phyloP scores from a whole-genome alignment of 2,113 vertebrate species.

The Zeus faber region DNA sequence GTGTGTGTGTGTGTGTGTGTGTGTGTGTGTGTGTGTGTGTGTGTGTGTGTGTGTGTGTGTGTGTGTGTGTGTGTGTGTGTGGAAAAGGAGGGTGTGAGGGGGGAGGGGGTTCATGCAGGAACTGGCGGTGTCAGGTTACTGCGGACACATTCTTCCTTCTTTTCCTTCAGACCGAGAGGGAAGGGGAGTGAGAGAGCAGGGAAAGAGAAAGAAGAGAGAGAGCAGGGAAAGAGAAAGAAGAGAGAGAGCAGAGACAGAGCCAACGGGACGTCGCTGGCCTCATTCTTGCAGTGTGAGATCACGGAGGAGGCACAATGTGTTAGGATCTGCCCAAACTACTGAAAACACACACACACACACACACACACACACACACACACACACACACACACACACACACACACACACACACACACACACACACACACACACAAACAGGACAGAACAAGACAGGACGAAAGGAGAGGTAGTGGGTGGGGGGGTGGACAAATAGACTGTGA shows the following conservation, averaged over 20 bases:
- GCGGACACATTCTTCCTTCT: conserved; percentile 43
- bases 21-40: background rate
- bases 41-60: background rate
- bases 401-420: background rate
- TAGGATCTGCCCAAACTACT: conserved; percentile 37
- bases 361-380: background rate
- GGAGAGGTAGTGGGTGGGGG: background rate
- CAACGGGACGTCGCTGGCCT: conserved; percentile 52
- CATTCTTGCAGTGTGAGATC: conserved; percentile 69
- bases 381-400: background rate
- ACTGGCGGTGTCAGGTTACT: conserved; percentile 70
- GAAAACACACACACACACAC: conserved; percentile 10
- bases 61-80: background rate
- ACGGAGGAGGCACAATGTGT: conserved; percentile 57
- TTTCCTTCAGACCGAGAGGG: conserved; percentile 27
- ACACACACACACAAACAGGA: conserved; percentile 24
- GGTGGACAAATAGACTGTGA: background rate
- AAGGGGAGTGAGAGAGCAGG: conserved; percentile 4
- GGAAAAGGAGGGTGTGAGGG: conserved; percentile 27
- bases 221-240: conserved; percentile 17
- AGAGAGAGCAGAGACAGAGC: conserved; percentile 36
- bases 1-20: background rate
- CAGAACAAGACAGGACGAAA: conserved; percentile 23
- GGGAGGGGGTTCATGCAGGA: conserved; percentile 42
- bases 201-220: conserved; percentile 25